phyloP scores from a whole-genome alignment of 2,888 invertebrate species.

The Iphiclides podalirius region DNA sequence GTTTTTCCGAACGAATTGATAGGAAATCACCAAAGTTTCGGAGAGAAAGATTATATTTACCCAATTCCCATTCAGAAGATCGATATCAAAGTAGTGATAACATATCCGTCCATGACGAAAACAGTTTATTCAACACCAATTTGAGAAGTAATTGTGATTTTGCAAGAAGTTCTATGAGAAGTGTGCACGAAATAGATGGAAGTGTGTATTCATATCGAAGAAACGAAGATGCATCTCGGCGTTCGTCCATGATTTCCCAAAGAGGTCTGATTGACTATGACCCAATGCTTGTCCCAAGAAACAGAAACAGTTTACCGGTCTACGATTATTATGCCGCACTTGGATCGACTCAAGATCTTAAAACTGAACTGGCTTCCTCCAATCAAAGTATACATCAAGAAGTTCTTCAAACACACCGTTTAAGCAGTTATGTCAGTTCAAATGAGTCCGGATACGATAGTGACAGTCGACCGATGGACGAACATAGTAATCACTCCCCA shows the following conservation, averaged over 20 bases:
- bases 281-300: constrained; percentile 72
- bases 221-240: constrained; percentile 56
- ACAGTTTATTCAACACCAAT: constrained; percentile 60
- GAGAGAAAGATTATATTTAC: constrained; percentile 58
- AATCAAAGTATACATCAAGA: constrained; percentile 80
- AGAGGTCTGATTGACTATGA: constrained; percentile 67
- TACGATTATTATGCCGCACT: constrained; percentile 66
- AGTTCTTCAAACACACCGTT: constrained; percentile 81
- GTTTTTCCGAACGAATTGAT: constrained; percentile 73
- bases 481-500: constrained; percentile 76
- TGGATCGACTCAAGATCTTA: constrained; percentile 64
- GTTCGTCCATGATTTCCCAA: constrained; percentile 73
- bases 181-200: constrained; percentile 63
- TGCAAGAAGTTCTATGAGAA: constrained; percentile 65
- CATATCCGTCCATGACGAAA: constrained; percentile 71
- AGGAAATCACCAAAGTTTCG: constrained; percentile 69
- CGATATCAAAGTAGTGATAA: constrained; percentile 78
- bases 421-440: constrained; percentile 88
- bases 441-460: constrained; percentile 92
- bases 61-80: constrained; percentile 82
- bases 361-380: constrained; percentile 65
- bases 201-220: constrained; percentile 50
- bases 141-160: constrained; percentile 61
- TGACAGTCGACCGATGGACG: constrained; percentile 83
- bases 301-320: constrained; percentile 73